Evolutionary conservation across 2,113 vertebrate genomes (phyloP).

Genomic region (Elaphurus davidianus): DNA sequence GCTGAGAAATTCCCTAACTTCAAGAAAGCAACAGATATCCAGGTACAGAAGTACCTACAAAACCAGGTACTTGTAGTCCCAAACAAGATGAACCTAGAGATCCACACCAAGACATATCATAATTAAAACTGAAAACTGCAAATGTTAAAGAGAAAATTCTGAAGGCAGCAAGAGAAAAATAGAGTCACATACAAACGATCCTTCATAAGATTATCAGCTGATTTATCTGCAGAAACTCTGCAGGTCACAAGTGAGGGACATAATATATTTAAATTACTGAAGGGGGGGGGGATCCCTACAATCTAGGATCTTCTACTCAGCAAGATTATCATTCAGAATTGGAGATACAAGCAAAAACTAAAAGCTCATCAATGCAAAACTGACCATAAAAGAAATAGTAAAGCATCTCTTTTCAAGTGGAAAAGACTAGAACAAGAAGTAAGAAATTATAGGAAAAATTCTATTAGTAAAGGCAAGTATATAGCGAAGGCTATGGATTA

Average conservation of each 20-base stretch:
- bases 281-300: neutral
- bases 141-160: neutral
- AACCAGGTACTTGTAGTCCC: neutral
- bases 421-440: neutral
- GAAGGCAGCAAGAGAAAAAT: neutral
- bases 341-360: neutral
- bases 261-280: neutral
- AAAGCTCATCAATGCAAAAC: neutral
- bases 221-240: neutral
- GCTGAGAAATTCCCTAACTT: neutral
- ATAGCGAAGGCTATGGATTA: neutral
- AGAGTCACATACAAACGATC: neutral
- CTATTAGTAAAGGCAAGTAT: neutral
- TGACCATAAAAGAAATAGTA: neutral
- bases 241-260: neutral
- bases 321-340: neutral
- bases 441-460: neutral
- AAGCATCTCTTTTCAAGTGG: neutral
- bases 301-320: neutral
- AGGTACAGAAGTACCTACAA: neutral
- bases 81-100: neutral
- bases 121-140: neutral
- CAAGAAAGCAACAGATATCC: neutral
- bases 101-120: neutral
- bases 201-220: neutral